These are phyloP conservation scores for Myotis yumanensis DNA, from an alignment of 2,113 vertebrate species.

Conservation along the genomic window DNA sequence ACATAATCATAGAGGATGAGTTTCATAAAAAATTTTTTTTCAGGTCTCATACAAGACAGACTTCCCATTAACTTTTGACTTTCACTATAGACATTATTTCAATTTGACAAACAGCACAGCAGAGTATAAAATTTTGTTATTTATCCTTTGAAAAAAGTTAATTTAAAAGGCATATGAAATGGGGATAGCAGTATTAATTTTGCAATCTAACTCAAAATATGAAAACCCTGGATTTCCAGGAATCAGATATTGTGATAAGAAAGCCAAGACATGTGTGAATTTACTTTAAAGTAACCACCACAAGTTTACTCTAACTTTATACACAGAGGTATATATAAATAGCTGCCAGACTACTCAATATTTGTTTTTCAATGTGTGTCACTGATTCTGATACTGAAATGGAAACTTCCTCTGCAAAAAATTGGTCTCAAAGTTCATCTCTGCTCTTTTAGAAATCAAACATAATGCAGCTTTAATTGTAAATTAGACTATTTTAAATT, in stretches of 20 bases:
- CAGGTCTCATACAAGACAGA: neutral
- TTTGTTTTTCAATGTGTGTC: neutral
- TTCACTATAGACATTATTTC: neutral
- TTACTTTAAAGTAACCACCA: conserved; percentile 17
- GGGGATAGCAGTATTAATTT: neutral
- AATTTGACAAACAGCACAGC: neutral
- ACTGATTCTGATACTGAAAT: conserved; percentile 15
- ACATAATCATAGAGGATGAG: conserved; percentile 64
- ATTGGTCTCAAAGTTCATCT: neutral
- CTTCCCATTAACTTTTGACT: conserved; percentile 42
- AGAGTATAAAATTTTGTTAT: neutral
- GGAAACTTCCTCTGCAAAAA: neutral
- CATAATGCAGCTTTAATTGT: conserved; percentile 88
- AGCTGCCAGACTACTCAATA: neutral
- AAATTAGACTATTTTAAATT: conserved; percentile 82
- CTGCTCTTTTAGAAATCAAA: conserved; percentile 72
- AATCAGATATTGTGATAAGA: neutral
- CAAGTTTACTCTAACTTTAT: conserved; percentile 28
- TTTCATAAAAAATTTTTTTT: neutral
- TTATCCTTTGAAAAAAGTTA: conserved; percentile 17
- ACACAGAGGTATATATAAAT: neutral
- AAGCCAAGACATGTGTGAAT: neutral
- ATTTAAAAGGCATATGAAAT: conserved; percentile 17
- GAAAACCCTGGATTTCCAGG: conserved; percentile 34
- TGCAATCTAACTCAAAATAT: conserved; percentile 41